phyloP scores from a whole-genome alignment of 2,113 vertebrate genomes.

The Lichenostomus cassidix region DNA sequence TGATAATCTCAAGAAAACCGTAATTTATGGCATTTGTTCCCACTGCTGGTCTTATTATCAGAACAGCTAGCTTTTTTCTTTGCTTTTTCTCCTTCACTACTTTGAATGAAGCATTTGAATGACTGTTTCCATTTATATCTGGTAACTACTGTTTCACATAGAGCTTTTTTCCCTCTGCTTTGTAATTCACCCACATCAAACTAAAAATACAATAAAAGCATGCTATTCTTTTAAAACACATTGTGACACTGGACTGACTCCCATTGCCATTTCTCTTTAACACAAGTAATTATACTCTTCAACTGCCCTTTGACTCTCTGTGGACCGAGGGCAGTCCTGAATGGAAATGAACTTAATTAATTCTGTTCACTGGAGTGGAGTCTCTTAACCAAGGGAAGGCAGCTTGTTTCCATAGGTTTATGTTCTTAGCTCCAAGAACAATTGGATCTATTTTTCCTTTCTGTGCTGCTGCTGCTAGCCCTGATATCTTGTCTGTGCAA shows the following conservation, averaged over 20 bases:
- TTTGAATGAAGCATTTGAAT: conserved; percentile 41
- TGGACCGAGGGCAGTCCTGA: conserved; percentile 56
- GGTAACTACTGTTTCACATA: conserved; percentile 49
- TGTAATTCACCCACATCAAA: conserved; percentile 55
- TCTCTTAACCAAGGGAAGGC: conserved; percentile 29
- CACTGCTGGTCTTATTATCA: not conserved
- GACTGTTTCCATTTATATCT: conserved; percentile 58
- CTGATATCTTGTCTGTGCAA: not conserved
- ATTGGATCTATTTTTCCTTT: conserved; percentile 16
- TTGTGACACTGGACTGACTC: not conserved
- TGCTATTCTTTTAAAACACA: conserved; percentile 63
- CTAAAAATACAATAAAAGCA: conserved; percentile 58
- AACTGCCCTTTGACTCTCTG: conserved; percentile 66
- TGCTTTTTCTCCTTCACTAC: not conserved
- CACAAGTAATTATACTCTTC: conserved; percentile 70
- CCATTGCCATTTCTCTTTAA: conserved; percentile 65
- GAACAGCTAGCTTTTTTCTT: not conserved
- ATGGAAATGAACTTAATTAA: conserved; percentile 73
- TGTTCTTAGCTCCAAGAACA: not conserved
- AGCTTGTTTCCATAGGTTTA: conserved; percentile 49
- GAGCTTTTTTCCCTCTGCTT: not conserved
- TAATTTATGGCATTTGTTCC: not conserved
- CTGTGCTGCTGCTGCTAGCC: not conserved
- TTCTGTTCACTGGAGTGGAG: conserved; percentile 56
- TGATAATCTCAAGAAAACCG: not conserved